These are phyloP conservation scores for Syngnathus acus DNA, from an alignment of 2,797 vertebrate genomes.

Conservation along the genomic window DNA sequence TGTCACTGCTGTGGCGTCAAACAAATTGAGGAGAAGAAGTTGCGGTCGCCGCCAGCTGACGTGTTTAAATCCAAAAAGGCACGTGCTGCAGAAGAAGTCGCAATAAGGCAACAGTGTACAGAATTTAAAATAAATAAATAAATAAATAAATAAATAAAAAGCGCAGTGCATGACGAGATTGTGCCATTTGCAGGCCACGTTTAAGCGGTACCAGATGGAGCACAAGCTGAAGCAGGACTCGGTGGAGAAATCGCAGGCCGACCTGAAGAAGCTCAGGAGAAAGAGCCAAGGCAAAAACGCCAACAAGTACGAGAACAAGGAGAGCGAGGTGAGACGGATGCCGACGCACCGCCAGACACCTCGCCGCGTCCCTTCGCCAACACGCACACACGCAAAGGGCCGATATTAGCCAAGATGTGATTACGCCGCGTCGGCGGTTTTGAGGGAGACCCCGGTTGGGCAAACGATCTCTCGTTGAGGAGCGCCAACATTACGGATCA, in stretches of 20 bases:
- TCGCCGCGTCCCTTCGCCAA: background rate
- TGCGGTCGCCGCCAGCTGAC: background rate
- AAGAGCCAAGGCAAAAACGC: slow-evolving; percentile 95
- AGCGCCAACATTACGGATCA: background rate
- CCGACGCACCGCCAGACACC: background rate
- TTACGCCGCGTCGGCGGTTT: background rate
- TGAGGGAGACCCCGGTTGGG: too few species aligned
- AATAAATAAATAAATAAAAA: background rate
- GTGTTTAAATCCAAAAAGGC: background rate
- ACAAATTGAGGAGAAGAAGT: background rate
- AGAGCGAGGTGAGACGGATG: slow-evolving; percentile 80
- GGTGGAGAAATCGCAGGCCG: slow-evolving; percentile 88
- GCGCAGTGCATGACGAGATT: background rate
- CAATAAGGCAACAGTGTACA: background rate
- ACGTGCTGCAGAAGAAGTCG: background rate
- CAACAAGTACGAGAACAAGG: slow-evolving; percentile 86
- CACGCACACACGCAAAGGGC: background rate
- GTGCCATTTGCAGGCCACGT: slow-evolving; percentile 76
- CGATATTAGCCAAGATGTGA: background rate
- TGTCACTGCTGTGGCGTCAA: slow-evolving; percentile 3
- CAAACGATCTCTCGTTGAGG: background rate
- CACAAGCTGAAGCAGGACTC: slow-evolving; percentile 88
- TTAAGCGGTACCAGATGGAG: slow-evolving; percentile 89
- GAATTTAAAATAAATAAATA: too few species aligned
- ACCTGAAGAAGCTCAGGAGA: slow-evolving; percentile 89